Base-by-base conservation (phyloP, 2,888 invertebrate species). In the Aromia moschata region DNA sequence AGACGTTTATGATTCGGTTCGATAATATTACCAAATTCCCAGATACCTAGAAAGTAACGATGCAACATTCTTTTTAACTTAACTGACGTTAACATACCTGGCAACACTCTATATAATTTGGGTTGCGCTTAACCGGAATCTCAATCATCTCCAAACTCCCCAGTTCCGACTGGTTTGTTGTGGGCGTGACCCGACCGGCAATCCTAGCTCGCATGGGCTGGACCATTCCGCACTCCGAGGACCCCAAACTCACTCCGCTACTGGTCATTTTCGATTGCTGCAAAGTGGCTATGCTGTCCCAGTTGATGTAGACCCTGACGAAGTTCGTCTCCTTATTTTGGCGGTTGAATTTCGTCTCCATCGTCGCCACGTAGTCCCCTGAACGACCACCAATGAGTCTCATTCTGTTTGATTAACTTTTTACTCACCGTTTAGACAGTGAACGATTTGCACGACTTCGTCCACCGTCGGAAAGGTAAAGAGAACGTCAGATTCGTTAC, bases 381-480 rank as follows among this genome's bases (percentile, higher is more conserved):
- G 69, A 14, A 77, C 76, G 37, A 31, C 47, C 31, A 15, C 56
- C 54, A 75, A 77, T n/a, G n/a, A n/a, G n/a, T n/a, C n/a, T n/a
- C n/a, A n/a, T n/a, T n/a, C n/a, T n/a, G n/a, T n/a, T n/a, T n/a
- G n/a, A n/a, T n/a, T n/a, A n/a, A n/a, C n/a, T n/a, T n/a, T 2
- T 3, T 1, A 66, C 71, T 75, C 78, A 84, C 91, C 91, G 71
- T 86, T 84, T 52, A 83, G 77, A 69, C 90, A 90, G 72, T 90
- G 89, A 0, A 86, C 79, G 45, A 92, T 82, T 73, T 87, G 86
- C 44, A 85, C 83, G 2, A 89, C 89, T 70, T 87, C 85, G 66
- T 91, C 91, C 0, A 91, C 90, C 0, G 91, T 91, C 1, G 90
- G 88, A 73, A 92, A 87, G 0, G 85, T 84, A 66, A 88, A 86